A percentile compares a stretch with the other conserved stretches of the same genome.
Evolutionary conservation across 1,140 invertebrate genomes (phyloP).

Genomic region (Dendroctonus ponderosae): DNA sequence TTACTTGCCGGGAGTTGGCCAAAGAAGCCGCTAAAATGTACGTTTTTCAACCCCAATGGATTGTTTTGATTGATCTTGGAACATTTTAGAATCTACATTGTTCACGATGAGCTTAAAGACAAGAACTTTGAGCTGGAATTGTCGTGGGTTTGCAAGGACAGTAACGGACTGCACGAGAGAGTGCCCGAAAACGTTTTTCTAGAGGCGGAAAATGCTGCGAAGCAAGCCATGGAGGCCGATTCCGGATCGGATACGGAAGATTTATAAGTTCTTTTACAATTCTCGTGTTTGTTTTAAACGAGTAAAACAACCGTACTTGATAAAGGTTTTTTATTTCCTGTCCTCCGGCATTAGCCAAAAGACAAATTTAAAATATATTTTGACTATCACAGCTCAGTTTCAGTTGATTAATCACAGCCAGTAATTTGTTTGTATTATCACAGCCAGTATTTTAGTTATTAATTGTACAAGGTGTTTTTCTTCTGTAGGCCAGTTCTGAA

Average conservation of each 20-base stretch:
- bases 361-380: too few relatives aligned
- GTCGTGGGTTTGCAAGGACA: slow-evolving; percentile 90
- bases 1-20: slow-evolving; percentile 82
- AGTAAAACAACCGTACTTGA: too few relatives aligned
- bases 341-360: too few relatives aligned
- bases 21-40: slow-evolving; percentile 96
- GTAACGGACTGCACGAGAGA: slow-evolving; percentile 70
- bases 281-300: slow-evolving; percentile 1
- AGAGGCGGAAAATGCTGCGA: slow-evolving; percentile 79
- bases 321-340: too few relatives aligned
- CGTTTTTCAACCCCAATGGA: slow-evolving; percentile 43
- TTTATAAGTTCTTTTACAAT: slow-evolving; percentile 50
- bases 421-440: too few relatives aligned
- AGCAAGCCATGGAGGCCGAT: slow-evolving; percentile 79
- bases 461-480: too few relatives aligned
- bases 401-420: too few relatives aligned
- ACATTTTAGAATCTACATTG: slow-evolving; percentile 80
- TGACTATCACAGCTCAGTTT: too few relatives aligned
- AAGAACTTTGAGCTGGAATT: slow-evolving; percentile 97
- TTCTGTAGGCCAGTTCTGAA: too few relatives aligned
- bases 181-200: slow-evolving; percentile 65
- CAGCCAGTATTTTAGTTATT: too few relatives aligned
- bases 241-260: slow-evolving; percentile 82
- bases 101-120: slow-evolving; percentile 98
- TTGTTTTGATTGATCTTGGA: neutral